A percentile compares a stretch with the other conserved stretches of the same genome.
Evolutionary conservation across 2,113 vertebrate species (phyloP).

Genomic region (human): GRCh38 chr17:45740001-45740500

Average conservation of each 20-base stretch:
- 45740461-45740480: neutral
- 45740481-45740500: neutral
- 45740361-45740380: neutral
- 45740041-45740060: neutral
- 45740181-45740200: neutral
- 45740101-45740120: neutral
- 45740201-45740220: neutral
- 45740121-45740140: neutral
- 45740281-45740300: neutral
- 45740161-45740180: neutral
- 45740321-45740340: neutral
- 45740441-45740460: conserved; percentile 19
- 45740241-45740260: no score
- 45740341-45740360: neutral
- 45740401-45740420: neutral
- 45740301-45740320: neutral
- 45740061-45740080: neutral
- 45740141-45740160: neutral
- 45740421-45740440: neutral
- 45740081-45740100: neutral
- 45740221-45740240: accelerated
- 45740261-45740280: neutral
- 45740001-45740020: conserved; percentile 54
- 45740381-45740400: neutral
- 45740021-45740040: conserved; percentile 30